A percentile compares a stretch with the other conserved stretches of the same genome.
Conservation (phyloP, 2,113 vertebrate genomes). For the Rana temporaria region DNA sequence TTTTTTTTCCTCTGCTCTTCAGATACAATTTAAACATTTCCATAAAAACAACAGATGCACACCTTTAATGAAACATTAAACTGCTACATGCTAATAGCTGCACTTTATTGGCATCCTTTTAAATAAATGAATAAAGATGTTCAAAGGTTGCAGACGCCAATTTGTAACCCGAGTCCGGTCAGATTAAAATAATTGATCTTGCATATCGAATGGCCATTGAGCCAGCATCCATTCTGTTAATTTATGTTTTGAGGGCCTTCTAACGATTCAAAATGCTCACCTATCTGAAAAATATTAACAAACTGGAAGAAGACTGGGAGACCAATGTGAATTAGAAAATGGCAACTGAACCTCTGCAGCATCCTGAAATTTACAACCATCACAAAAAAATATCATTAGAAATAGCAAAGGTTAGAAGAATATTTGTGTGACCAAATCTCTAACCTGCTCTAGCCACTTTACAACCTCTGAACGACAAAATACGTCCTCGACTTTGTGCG, state of each 20-base stretch:
- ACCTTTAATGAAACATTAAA: neutral
- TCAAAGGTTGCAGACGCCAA: neutral
- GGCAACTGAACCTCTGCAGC: too few species aligned
- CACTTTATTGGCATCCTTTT: neutral
- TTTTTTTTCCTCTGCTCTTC: neutral
- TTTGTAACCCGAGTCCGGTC: neutral
- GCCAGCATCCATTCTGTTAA: neutral
- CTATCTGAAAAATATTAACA: conserved; percentile 1
- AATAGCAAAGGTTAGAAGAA: too few species aligned
- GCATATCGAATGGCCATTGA: conserved; percentile 19
- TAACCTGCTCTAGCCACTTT: too few species aligned
- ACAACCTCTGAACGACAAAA: too few species aligned
- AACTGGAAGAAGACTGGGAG: too few species aligned
- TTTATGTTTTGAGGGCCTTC: conserved; percentile 4
- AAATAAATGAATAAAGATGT: conserved; percentile 15
- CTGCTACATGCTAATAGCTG: neutral
- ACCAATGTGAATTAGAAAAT: too few species aligned
- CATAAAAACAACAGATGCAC: neutral
- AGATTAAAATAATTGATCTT: conserved; percentile 47
- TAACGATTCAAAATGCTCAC: conserved; percentile 22
- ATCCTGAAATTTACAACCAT: too few species aligned
- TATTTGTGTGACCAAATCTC: too few species aligned
- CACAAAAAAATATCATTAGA: too few species aligned
- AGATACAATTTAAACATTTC: neutral
- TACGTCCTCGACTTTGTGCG: too few species aligned